A percentile compares a stretch with the other conserved stretches of the same genome.
These are phyloP conservation scores for Agrochola circellaris DNA, from an alignment of 2,888 invertebrate genomes.

Conservation along the genomic window DNA sequence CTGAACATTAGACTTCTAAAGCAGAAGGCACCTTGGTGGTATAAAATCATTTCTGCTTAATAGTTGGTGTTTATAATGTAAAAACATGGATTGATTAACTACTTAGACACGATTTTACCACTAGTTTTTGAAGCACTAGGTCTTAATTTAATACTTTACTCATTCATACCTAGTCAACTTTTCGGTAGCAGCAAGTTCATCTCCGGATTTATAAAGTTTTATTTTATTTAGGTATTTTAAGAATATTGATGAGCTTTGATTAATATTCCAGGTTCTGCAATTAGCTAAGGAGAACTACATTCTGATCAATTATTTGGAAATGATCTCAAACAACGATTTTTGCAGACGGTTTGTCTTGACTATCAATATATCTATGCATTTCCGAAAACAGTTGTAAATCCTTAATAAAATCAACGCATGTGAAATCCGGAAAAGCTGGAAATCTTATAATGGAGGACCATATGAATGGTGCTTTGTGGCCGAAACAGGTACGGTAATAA, in stretches of 20 bases:
- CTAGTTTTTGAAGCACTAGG: conserved; percentile 14
- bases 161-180: neutral
- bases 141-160: conserved; percentile 15
- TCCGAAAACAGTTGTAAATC: too few species aligned
- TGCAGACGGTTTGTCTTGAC: neutral
- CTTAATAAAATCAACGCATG: too few species aligned
- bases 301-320: neutral
- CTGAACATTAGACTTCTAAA: neutral
- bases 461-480: neutral
- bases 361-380: too few species aligned
- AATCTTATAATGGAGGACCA: neutral
- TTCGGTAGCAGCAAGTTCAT: conserved; percentile 17
- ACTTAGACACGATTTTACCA: conserved; percentile 53
- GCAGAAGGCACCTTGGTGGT: conserved; percentile 42
- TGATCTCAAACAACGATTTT: neutral
- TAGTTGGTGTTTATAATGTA: conserved; percentile 4
- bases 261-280: neutral
- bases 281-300: neutral
- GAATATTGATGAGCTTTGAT: neutral
- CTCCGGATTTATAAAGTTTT: neutral
- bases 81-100: conserved; percentile 47
- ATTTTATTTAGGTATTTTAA: neutral
- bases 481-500: neutral
- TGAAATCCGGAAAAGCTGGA: neutral
- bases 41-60: conserved; percentile 38